A percentile compares a stretch with the other conserved stretches of the same genome.
These are phyloP conservation scores for Gorsachius magnificus DNA, from an alignment of 2,797 vertebrate species.

Conservation along the genomic window DNA sequence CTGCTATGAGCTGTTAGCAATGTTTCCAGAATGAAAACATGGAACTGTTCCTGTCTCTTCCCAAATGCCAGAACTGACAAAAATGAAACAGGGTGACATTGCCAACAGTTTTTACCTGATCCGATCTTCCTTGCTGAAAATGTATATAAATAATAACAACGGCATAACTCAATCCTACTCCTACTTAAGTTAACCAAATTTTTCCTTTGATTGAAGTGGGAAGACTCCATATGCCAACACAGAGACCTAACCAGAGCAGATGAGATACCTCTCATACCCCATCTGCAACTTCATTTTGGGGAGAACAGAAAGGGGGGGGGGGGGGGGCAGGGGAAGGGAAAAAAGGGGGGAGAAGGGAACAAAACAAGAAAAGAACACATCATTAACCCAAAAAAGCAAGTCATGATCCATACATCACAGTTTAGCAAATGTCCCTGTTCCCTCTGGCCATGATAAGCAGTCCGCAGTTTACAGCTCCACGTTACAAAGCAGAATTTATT, in stretches of 20 bases:
- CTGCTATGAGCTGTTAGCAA: background rate
- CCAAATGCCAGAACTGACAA: background rate
- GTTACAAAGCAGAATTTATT: background rate
- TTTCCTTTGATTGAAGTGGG: background rate
- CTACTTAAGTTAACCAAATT: background rate
- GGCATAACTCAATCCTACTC: background rate
- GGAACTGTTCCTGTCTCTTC: background rate
- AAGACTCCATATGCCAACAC: background rate
- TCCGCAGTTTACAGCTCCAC: background rate
- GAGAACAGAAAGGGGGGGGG: no score
- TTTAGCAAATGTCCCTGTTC: background rate
- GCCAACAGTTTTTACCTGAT: background rate
- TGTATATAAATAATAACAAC: background rate
- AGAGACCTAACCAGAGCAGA: background rate
- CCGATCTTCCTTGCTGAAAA: background rate
- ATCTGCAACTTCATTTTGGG: background rate
- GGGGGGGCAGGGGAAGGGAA: no score
- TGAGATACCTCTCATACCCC: background rate
- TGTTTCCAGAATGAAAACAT: background rate
- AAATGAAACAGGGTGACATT: background rate
- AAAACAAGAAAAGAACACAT: background rate
- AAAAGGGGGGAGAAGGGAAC: no score
- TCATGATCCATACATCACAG: background rate
- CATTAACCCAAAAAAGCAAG: background rate
- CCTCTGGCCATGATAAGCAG: background rate